A percentile compares a stretch with the other conserved stretches of the same genome.
phyloP scores from a whole-genome alignment of 2,113 vertebrate genomes.

The Falcunculus frontatus region DNA sequence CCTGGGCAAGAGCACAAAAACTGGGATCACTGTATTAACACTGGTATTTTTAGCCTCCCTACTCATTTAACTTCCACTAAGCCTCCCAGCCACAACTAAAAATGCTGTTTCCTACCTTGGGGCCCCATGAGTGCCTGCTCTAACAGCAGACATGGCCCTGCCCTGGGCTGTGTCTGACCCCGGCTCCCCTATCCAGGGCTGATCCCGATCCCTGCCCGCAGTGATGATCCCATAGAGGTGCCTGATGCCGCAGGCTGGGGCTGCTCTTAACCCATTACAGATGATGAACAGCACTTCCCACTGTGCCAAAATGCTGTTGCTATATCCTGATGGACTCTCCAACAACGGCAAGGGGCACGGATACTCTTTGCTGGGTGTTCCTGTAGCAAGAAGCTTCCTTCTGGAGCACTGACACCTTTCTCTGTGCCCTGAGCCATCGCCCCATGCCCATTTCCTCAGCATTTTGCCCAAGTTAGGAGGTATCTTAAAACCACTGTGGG shows the following conservation, averaged over 20 bases:
- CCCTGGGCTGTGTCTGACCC: neutral
- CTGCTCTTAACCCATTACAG: neutral
- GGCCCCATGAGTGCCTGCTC: neutral
- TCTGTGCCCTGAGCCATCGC: neutral
- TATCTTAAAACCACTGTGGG: neutral
- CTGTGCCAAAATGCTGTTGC: neutral
- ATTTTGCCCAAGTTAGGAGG: neutral
- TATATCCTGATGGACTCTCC: neutral
- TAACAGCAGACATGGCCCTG: neutral
- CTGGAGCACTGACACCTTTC: neutral
- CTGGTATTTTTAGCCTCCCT: neutral
- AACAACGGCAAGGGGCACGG: neutral
- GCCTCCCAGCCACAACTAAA: neutral
- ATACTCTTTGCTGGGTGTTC: neutral
- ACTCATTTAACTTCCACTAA: neutral
- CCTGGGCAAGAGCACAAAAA: neutral
- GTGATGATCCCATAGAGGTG: neutral
- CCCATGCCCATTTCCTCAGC: no score
- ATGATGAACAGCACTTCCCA: neutral
- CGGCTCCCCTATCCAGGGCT: neutral
- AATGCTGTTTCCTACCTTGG: neutral
- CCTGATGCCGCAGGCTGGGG: neutral
- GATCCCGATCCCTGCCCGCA: fast-evolving
- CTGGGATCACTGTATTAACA: neutral
- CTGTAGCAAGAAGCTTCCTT: neutral